Percentiles rank a stretch among this genome's conserved stretches.
Conservation (phyloP, 2,888 invertebrate species). For the Ophion costatus region DNA sequence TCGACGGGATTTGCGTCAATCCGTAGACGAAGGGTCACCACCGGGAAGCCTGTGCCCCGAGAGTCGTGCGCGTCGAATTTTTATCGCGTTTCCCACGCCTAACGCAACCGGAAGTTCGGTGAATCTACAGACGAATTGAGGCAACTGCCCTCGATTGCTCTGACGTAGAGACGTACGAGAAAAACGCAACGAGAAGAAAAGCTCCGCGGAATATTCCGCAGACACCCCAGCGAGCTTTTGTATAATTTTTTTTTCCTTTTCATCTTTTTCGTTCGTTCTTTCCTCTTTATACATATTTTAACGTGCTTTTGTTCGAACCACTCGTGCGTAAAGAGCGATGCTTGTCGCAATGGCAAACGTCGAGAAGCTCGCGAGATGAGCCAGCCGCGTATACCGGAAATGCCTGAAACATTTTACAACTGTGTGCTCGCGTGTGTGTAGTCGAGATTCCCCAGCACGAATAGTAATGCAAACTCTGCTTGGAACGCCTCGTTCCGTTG, state of each 20-base stretch:
- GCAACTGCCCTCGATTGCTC: not conserved
- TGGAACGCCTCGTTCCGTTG: slow-evolving; percentile 33
- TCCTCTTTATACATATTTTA: not conserved
- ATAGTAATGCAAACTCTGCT: slow-evolving; percentile 55
- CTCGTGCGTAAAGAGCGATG: slow-evolving; percentile 53
- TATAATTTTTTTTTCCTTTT: slow-evolving; percentile 16
- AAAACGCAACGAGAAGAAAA: not conserved
- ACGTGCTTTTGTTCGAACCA: slow-evolving; percentile 33
- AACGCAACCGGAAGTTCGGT: no score
- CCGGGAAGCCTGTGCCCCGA: no score
- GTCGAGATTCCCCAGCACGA: slow-evolving; percentile 38
- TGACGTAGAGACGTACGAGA: slow-evolving; percentile 10
- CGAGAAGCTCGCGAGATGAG: slow-evolving; percentile 34
- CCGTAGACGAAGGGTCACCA: no score
- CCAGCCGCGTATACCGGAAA: slow-evolving; percentile 25
- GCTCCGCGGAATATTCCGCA: no score
- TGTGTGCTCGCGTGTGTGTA: not conserved
- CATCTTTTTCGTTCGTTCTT: slow-evolving; percentile 10
- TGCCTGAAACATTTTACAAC: slow-evolving; percentile 46
- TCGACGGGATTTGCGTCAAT: no score
- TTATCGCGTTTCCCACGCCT: no score
- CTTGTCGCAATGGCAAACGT: slow-evolving; percentile 46
- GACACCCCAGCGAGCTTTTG: not conserved
- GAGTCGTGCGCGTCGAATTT: no score
- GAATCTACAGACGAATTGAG: no score